Conservation (phyloP, 1,140 invertebrate species). For the Watersipora subatra region DNA sequence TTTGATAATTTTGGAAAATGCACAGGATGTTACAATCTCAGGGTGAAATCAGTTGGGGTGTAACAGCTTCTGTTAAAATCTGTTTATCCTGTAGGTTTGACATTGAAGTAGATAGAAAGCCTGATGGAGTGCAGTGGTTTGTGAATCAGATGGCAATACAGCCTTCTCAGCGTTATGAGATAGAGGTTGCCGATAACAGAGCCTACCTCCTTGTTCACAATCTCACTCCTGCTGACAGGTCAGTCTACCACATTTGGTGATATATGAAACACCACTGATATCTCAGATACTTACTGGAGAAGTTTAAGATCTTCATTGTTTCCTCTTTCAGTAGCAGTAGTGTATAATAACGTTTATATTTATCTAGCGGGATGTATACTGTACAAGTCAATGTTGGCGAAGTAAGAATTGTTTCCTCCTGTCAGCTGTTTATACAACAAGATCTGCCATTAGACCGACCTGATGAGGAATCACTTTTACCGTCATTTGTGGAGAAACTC, state of each 20-base stretch:
- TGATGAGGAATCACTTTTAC: not conserved
- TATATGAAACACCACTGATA: no score
- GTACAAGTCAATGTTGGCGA: not conserved
- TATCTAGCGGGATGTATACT: not conserved
- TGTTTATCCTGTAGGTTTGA: conserved; percentile 25
- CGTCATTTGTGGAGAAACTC: not conserved
- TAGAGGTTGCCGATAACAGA: conserved; percentile 30
- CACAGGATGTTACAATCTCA: no score
- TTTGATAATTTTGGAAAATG: no score
- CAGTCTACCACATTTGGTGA: no score
- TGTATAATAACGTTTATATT: no score
- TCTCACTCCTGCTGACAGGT: conserved; percentile 3
- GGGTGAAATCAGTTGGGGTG: no score
- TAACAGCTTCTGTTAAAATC: no score
- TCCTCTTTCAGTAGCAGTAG: no score
- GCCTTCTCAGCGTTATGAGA: conserved; percentile 36
- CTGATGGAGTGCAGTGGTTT: conserved; percentile 22
- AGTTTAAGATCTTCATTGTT: no score
- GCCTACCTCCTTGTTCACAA: conserved; percentile 18
- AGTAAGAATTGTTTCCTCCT: not conserved
- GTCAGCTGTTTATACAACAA: not conserved
- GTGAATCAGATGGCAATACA: conserved; percentile 37
- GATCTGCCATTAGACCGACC: not conserved
- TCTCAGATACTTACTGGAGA: no score
- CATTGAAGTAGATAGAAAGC: conserved; percentile 21